phyloP scores from a whole-genome alignment of 2,113 vertebrate species.

The Etia nguti region DNA sequence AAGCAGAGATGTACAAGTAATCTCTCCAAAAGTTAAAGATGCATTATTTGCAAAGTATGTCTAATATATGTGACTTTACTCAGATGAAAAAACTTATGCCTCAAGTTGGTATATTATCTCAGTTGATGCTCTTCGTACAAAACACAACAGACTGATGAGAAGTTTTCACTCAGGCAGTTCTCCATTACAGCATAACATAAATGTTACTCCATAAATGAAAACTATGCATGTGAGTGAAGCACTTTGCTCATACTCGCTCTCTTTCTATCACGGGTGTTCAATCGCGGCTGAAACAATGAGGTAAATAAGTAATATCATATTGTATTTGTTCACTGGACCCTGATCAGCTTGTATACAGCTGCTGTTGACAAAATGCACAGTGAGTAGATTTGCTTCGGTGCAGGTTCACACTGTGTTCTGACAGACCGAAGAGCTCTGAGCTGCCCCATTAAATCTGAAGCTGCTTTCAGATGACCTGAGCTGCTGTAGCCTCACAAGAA shows the following conservation, averaged over 20 bases:
- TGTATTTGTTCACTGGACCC: neutral
- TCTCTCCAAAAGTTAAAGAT: neutral
- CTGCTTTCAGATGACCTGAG: constrained; percentile 4
- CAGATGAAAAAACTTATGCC: neutral
- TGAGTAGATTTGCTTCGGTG: neutral
- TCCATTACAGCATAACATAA: neutral
- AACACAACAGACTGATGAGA: neutral
- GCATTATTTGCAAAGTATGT: neutral
- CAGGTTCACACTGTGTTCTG: constrained; percentile 12
- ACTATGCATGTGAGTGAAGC: neutral
- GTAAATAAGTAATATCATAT: neutral
- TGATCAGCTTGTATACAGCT: neutral
- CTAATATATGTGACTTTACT: neutral
- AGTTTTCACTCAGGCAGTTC: neutral
- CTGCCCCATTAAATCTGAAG: constrained; percentile 29
- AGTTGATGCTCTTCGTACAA: neutral
- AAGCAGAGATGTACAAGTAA: neutral
- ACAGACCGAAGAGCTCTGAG: neutral
- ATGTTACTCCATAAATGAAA: neutral
- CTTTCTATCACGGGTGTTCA: neutral
- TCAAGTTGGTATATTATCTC: rapidly evolving
- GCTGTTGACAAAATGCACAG: neutral
- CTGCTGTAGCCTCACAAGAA: neutral
- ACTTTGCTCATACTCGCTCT: neutral
- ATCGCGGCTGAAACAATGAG: neutral